Base-by-base conservation (phyloP, 2,113 vertebrate genomes). In the Octodon degus region DNA sequence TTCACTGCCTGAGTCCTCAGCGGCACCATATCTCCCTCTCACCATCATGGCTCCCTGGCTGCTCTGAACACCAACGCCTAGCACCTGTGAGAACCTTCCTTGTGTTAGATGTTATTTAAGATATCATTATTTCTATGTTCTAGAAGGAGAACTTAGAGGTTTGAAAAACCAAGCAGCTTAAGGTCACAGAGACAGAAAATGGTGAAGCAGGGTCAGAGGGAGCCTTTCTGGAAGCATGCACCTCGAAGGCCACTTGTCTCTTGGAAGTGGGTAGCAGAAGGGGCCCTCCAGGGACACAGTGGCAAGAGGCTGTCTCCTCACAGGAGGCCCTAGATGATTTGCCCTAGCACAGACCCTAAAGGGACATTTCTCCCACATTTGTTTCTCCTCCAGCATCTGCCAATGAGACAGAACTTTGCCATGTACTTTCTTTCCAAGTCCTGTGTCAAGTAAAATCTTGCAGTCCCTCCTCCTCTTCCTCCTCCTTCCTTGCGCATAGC, bases 401-500 rank as follows among this genome's bases (percentile, higher is more conserved):
- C 87, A 91, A 60, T 94, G 93, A 96, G 93, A 94, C 72, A 74
- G 0, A 86, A 82, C 4, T 50, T 24, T 90, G 25, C 11, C 40
- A 0, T 81, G 95, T 4, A 79, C 76, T 90, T 93, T 20, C 50
- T 92, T 85, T 63, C 40, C 34, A 67, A 24, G 60, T 90, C 95
- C 65, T 80, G 68, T 25, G 10, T 72, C 37, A 93, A 94, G 84
- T 19, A 10, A 77, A 89, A 88, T 0, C 0, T 86, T 9, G 2
- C 55, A 70, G 24, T 3, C 68, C 76, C 22, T 55, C 20, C 30
- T 65, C 65, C 27, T 74, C 40, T 27, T 86, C 5, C 40, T 84
- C 53, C 89, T 79, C 95, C 55, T 62, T 93, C 92, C 91, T 93
- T 37, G 12, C 80, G 90, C 74, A 58, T 86, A 96, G 27, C 30